Base-by-base conservation (phyloP, 1,140 invertebrate species). In the Bilobella aurantiaca region DNA sequence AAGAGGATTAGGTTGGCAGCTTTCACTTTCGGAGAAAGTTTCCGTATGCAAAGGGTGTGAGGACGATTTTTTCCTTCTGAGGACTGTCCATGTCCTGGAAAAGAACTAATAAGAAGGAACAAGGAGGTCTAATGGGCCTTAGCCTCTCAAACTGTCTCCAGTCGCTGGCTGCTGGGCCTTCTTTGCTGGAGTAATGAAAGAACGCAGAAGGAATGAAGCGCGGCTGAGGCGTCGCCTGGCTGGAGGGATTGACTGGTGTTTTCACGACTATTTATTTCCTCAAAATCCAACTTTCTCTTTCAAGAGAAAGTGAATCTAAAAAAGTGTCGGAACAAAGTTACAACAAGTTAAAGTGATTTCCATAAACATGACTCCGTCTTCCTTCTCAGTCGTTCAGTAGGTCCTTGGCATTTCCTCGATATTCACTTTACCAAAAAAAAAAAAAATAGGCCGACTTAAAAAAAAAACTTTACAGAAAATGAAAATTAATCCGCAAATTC, bases 281-380 rank as follows among this genome's bases (percentile, higher is more conserved):
- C 49, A 53, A 53, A 53, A 18, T 12, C 23, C 14, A 12, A 18
- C 49, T 23, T 23, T 23, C 23, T 23, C 8, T 8, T 42, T 42
- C 18, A 42, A 53, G 49, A 18, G 49, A 23, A 53, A 53, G 25
- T 34, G 21, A 30, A 21, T 5, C 46, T 18, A 31, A 62, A 12
- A n/a, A 62, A 42, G 29, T 25, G 37, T 27, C 30, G 61, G 29
- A 30, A 47, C 14, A 14, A 62, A 47, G 34, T 25, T 42, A 62
- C 18, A 62, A 21, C 34, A 53, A 28, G 12, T 31, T 30, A 47
- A 57, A 64, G 59, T 63, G 61, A 63, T 63, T 63, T 63, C 61
- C 61, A 63, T 63, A 63, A 63, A 63, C 61, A 63, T 63, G 61
- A 28, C 23, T 63, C 61, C 42, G 21, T n/a, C n/a, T n/a, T n/a